Conservation (phyloP, 2,888 invertebrate genomes). For the Horisme vitalbata region DNA sequence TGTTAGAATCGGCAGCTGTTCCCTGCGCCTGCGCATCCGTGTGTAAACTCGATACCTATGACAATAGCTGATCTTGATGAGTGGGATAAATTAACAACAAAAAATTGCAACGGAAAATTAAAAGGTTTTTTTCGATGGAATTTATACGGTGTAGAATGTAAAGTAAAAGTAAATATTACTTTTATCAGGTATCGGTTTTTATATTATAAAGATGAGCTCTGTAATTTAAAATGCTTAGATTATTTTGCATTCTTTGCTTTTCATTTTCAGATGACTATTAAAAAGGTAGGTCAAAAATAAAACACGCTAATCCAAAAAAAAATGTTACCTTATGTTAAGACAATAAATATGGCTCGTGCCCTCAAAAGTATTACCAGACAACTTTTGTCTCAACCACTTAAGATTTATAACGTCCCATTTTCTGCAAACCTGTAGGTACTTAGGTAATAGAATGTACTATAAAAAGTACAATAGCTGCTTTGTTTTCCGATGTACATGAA, state of each 20-base stretch:
- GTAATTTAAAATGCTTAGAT: not conserved
- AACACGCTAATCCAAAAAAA: too few species aligned
- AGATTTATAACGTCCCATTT: constrained; percentile 48
- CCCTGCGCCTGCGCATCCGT: constrained; percentile 53
- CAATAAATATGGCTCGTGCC: constrained; percentile 43
- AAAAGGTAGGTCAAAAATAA: too few species aligned
- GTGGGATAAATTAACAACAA: constrained; percentile 61
- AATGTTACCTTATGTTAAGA: not conserved
- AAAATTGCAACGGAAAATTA: constrained; percentile 33
- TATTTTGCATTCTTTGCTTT: too few species aligned
- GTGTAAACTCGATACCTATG: constrained; percentile 62
- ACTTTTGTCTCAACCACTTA: constrained; percentile 40
- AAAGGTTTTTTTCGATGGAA: constrained; percentile 24
- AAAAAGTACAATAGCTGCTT: constrained; percentile 45
- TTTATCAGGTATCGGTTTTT: too few species aligned
- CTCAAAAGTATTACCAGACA: constrained; percentile 30
- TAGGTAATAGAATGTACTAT: constrained; percentile 39
- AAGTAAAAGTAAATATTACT: too few species aligned
- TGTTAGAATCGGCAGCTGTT: constrained; percentile 72
- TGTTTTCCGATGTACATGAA: constrained; percentile 42
- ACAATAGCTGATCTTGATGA: constrained; percentile 71
- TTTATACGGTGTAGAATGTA: constrained; percentile 7
- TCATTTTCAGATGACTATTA: too few species aligned
- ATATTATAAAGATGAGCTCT: too few species aligned
- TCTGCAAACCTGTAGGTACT: constrained; percentile 39